A percentile compares a stretch with the other conserved stretches of the same genome.
These are phyloP conservation scores for Pagrus major DNA, from an alignment of 2,113 vertebrate species.

Conservation along the genomic window DNA sequence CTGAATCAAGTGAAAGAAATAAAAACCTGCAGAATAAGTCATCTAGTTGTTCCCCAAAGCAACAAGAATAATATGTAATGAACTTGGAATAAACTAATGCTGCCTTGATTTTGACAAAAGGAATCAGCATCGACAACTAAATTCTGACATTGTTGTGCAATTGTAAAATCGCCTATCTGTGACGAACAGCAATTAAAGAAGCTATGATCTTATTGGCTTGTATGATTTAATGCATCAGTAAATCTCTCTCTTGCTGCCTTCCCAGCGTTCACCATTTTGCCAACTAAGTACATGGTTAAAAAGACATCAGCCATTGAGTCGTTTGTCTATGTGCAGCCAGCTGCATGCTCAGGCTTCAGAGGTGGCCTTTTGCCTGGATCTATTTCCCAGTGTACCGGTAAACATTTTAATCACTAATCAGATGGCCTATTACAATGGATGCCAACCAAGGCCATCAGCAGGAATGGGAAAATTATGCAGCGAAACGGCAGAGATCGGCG, in stretches of 20 bases:
- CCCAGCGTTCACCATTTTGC: slow-evolving; percentile 37
- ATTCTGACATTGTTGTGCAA: slow-evolving; percentile 20
- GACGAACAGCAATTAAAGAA: slow-evolving; percentile 42
- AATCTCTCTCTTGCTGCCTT: neutral
- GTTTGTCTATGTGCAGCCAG: slow-evolving; percentile 61
- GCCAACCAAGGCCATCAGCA: slow-evolving; percentile 71
- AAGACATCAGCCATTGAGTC: slow-evolving; percentile 69
- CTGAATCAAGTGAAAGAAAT: neutral
- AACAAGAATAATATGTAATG: neutral
- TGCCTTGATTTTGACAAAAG: slow-evolving; percentile 4
- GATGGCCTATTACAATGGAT: slow-evolving; percentile 67
- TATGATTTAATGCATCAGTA: slow-evolving; percentile 58
- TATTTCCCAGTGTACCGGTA: slow-evolving; percentile 67
- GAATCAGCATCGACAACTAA: slow-evolving; percentile 29
- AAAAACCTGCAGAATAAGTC: neutral
- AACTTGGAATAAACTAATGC: neutral
- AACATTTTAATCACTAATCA: slow-evolving; percentile 84
- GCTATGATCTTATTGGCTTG: slow-evolving; percentile 38
- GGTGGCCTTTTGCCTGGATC: slow-evolving; percentile 56
- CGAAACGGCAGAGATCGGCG: slow-evolving; percentile 48
- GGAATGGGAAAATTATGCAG: slow-evolving; percentile 81
- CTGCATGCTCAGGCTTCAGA: slow-evolving; percentile 46
- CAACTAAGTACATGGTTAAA: slow-evolving; percentile 73
- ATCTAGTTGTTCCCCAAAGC: neutral
- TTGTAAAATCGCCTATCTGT: slow-evolving; percentile 46